Conservation (phyloP, 2,113 vertebrate genomes). For the Thryonomys swinderianus region DNA sequence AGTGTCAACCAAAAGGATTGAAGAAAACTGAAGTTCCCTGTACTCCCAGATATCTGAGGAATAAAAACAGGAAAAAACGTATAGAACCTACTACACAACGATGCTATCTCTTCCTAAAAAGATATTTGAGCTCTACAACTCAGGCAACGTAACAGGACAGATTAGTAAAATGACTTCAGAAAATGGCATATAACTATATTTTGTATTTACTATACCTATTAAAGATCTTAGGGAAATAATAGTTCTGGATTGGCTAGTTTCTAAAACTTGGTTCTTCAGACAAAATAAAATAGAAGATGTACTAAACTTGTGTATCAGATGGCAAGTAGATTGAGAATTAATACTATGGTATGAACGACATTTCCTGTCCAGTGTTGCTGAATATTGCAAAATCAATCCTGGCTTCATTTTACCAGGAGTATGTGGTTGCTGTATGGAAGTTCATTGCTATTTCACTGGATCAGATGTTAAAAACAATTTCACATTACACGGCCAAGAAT, state of each 20-base stretch:
- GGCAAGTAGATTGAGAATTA: not conserved
- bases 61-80: not conserved
- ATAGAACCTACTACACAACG: not conserved
- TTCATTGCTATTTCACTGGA: not conserved
- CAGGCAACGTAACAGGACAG: not conserved
- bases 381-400: not conserved
- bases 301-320: not conserved
- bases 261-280: not conserved
- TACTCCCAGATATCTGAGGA: not conserved
- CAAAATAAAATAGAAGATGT: not conserved
- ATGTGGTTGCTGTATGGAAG: not conserved
- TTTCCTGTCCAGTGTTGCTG: not conserved
- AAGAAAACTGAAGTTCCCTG: not conserved
- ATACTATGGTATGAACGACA: not conserved
- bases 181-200: not conserved
- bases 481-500: not conserved
- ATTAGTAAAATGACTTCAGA: not conserved
- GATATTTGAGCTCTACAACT: not conserved
- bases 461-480: constrained; percentile 11
- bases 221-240: not conserved
- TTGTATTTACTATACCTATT: not conserved
- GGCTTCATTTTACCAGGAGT: not conserved
- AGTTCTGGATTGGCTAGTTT: not conserved
- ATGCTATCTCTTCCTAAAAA: not conserved
- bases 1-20: not conserved